Evolutionary conservation across 2,797 vertebrate genomes (phyloP).

Genomic region (Nyctalus aviator): DNA sequence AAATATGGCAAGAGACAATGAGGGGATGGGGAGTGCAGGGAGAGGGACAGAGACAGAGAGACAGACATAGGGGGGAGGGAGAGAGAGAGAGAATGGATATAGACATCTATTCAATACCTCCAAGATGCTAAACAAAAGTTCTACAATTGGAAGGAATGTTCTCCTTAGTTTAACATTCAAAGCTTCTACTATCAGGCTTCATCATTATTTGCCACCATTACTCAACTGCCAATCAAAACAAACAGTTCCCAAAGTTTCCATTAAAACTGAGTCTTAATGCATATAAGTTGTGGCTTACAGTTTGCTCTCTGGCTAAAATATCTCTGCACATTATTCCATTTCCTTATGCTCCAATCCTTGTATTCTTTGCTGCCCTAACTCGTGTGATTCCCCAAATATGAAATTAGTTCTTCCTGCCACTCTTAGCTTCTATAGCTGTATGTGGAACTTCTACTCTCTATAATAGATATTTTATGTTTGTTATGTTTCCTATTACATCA

Average conservation of each 20-base stretch:
- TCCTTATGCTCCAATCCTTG: not conserved
- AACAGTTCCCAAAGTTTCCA: not conserved
- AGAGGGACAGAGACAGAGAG: fast-evolving
- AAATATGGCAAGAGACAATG: not conserved
- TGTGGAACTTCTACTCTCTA: not conserved
- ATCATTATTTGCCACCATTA: not conserved
- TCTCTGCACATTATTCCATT: not conserved
- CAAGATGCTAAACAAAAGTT: not conserved
- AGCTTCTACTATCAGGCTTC: not conserved
- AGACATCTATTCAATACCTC: not conserved
- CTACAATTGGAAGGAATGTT: not conserved
- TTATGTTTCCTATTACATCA: not conserved
- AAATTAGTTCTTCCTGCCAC: not conserved
- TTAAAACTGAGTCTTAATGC: not conserved
- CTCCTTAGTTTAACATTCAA: constrained; percentile 1
- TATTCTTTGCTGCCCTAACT: not conserved
- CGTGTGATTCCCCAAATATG: not conserved
- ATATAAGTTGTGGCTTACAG: not conserved
- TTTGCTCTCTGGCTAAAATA: not conserved
- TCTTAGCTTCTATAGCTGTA: not conserved
- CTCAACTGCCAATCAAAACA: not conserved
- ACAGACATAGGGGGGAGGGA: too few relatives aligned
- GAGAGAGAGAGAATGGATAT: not conserved
- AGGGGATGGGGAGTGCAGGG: fast-evolving
- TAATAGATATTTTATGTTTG: not conserved